Evolutionary conservation across 2,888 invertebrate genomes (phyloP).

Genomic region (Drosophila mulleri): DNA sequence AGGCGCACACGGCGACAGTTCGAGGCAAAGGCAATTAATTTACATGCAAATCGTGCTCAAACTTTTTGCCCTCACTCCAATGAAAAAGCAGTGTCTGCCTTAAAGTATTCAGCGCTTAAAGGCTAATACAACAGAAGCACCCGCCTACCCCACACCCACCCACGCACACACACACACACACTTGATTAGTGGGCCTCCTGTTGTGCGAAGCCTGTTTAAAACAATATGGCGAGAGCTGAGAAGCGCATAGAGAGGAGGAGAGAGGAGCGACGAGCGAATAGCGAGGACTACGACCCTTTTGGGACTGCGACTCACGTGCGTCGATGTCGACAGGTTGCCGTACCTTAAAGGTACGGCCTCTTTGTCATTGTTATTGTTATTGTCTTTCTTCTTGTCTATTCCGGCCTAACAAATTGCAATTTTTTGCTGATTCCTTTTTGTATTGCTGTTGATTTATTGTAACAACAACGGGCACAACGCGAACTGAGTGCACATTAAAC

Average conservation of each 20-base stretch:
- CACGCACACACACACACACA: slow-evolving; percentile 32
- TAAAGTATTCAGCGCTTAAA: slow-evolving; percentile 54
- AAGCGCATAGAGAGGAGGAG: not conserved
- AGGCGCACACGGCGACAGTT: slow-evolving; percentile 68
- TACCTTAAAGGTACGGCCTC: slow-evolving; percentile 64
- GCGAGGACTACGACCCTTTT: slow-evolving; percentile 71
- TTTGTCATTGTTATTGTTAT: slow-evolving; percentile 12
- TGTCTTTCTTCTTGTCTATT: slow-evolving; percentile 40
- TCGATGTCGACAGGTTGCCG: slow-evolving; percentile 75
- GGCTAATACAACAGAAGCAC: slow-evolving; percentile 25
- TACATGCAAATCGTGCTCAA: slow-evolving; percentile 82
- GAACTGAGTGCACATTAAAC: slow-evolving; percentile 72
- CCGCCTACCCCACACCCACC: slow-evolving; percentile 39
- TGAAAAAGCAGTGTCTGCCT: slow-evolving; percentile 40
- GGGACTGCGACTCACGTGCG: slow-evolving; percentile 60
- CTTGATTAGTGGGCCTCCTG: slow-evolving; percentile 73
- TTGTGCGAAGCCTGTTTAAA: slow-evolving; percentile 71
- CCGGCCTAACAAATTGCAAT: slow-evolving; percentile 75
- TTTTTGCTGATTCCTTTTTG: slow-evolving; percentile 23
- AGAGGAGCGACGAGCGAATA: not conserved
- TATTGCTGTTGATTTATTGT: slow-evolving; percentile 68
- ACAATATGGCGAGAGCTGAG: slow-evolving; percentile 60
- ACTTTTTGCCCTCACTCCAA: slow-evolving; percentile 46
- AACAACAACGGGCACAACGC: slow-evolving; percentile 35
- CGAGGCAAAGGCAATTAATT: slow-evolving; percentile 81